Conservation (phyloP, 2,797 vertebrate species). For the Lacerta agilis region DNA sequence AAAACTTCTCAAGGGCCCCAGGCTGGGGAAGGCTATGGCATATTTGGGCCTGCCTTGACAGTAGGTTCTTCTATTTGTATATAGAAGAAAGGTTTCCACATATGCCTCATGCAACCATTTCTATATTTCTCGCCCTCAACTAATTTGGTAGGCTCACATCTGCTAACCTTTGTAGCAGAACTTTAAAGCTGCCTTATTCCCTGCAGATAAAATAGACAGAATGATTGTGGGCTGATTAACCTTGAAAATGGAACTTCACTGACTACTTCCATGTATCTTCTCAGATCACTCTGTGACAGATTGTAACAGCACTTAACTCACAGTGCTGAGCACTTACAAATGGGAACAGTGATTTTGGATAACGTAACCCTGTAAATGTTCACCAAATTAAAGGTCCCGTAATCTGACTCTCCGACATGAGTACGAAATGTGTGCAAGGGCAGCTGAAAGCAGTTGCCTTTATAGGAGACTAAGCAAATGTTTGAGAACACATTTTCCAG, state of each 20-base stretch:
- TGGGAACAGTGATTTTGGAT: neutral
- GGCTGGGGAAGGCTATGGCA: too few species aligned
- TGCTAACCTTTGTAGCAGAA: slow-evolving; percentile 58
- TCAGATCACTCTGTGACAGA: slow-evolving; percentile 5
- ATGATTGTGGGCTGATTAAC: slow-evolving; percentile 3
- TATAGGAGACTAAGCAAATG: slow-evolving; percentile 7
- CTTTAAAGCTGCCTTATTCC: slow-evolving; percentile 50
- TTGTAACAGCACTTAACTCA: slow-evolving; percentile 32
- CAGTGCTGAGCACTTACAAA: slow-evolving; percentile 2
- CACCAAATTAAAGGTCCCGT: slow-evolving; percentile 12
- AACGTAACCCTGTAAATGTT: slow-evolving; percentile 15
- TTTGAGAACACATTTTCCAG: slow-evolving; percentile 23
- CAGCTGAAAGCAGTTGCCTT: neutral
- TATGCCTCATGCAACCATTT: slow-evolving; percentile 36
- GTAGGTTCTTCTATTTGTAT: slow-evolving; percentile 6
- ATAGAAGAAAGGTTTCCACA: slow-evolving; percentile 38
- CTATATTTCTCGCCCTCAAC: slow-evolving; percentile 6
- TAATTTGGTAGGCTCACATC: slow-evolving; percentile 33
- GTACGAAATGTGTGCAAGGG: neutral
- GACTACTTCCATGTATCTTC: slow-evolving; percentile 6
- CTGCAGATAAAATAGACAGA: slow-evolving; percentile 50
- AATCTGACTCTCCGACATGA: slow-evolving; percentile 6
- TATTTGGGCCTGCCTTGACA: neutral
- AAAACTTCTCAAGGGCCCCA: too few species aligned
- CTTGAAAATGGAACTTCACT: slow-evolving; percentile 2